Evolutionary conservation across 2,888 invertebrate species (phyloP).

Genomic region (Morinoia aosen): DNA sequence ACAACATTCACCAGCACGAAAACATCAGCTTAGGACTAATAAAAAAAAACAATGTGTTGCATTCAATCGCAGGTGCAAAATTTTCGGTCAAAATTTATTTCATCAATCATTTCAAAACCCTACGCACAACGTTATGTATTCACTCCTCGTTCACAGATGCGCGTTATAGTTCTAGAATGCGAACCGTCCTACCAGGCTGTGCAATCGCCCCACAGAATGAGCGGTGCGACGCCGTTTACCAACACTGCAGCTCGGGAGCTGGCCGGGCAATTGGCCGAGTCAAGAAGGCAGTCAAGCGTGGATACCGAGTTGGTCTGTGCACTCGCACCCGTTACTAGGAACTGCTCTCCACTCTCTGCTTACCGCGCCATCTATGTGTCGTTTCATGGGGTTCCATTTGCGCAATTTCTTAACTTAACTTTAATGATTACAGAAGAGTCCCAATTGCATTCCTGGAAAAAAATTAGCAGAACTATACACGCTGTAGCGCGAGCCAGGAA

Average conservation of each 20-base stretch:
- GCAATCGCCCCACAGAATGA: not conserved
- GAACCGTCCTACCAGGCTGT: not conserved
- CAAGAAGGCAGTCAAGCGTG: conserved; percentile 4
- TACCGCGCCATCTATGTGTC: not conserved
- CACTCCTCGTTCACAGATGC: not conserved
- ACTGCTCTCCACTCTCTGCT: not conserved
- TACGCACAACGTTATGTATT: not conserved
- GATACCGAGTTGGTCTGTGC: not conserved
- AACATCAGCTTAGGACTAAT: not conserved
- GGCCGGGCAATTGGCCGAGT: not conserved
- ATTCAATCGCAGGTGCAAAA: not conserved
- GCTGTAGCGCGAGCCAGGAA: not conserved
- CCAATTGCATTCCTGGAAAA: not conserved
- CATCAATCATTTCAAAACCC: not conserved
- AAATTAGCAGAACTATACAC: not conserved
- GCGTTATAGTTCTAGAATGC: not conserved
- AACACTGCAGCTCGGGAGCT: not conserved
- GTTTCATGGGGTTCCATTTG: not conserved
- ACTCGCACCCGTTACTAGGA: not conserved
- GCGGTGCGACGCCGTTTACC: not conserved
- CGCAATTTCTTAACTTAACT: not conserved
- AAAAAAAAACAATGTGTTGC: not conserved
- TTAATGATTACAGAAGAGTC: not conserved
- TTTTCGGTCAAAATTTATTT: not conserved
- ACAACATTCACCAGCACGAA: not conserved